phyloP scores from a whole-genome alignment of 1,140 invertebrate species.

The Drosophila truncata region DNA sequence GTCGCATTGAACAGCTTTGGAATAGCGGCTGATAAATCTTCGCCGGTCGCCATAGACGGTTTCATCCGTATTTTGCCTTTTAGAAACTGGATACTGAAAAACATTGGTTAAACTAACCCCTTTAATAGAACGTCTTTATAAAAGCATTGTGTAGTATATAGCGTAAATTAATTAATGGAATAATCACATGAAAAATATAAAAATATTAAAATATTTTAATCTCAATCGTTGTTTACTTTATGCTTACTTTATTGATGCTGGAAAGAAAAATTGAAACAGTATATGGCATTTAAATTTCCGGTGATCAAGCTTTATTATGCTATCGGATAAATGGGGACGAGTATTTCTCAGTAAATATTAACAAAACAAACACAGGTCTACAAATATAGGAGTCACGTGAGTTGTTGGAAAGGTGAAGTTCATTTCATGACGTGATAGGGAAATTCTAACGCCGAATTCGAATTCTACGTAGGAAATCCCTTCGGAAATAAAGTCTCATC shows the following conservation, averaged over 20 bases:
- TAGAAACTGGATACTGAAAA: conserved; percentile 29
- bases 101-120: background rate
- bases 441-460: too few species aligned
- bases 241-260: background rate
- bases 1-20: conserved; percentile 11
- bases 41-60: background rate
- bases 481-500: too few species aligned
- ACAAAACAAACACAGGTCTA: too few species aligned
- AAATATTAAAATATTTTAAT: background rate
- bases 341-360: background rate
- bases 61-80: conserved; percentile 25
- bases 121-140: background rate
- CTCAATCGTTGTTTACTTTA: background rate
- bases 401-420: too few species aligned
- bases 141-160: background rate
- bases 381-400: too few species aligned
- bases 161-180: background rate
- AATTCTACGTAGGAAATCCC: too few species aligned
- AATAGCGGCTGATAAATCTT: fast-evolving
- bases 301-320: too few species aligned
- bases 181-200: background rate
- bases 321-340: background rate
- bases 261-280: background rate
- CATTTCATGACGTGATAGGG: too few species aligned
- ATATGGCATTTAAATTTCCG: too few species aligned